These are phyloP conservation scores for Acholoe squamosa DNA, from an alignment of 2,888 invertebrate genomes.

Conservation along the genomic window DNA sequence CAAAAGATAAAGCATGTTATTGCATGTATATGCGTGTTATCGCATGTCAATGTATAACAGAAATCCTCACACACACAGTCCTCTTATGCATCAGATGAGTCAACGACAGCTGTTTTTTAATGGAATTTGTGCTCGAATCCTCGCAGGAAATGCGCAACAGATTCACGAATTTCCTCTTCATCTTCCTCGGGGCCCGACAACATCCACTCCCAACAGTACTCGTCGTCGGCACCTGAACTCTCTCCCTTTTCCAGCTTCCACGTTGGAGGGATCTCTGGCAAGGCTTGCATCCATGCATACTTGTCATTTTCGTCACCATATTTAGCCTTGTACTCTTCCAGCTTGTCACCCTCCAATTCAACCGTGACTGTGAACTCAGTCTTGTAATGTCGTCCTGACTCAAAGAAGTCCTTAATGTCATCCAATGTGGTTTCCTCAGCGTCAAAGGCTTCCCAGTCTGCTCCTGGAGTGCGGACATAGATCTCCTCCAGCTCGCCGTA, in stretches of 20 bases:
- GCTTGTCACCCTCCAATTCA: conserved; percentile 55
- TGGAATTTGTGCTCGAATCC: conserved; percentile 61
- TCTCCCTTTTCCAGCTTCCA: conserved; percentile 64
- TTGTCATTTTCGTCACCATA: conserved; percentile 48
- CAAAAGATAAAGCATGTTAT: no score
- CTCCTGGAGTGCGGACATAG: conserved; percentile 40
- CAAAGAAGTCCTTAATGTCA: conserved; percentile 41
- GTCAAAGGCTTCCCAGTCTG: conserved; percentile 61
- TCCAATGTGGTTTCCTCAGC: conserved; percentile 26
- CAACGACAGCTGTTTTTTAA: conserved; percentile 17
- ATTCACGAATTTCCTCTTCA: conserved; percentile 60
- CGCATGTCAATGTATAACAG: background rate
- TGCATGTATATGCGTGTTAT: no score
- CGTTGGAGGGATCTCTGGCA: conserved; percentile 57
- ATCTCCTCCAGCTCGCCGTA: conserved; percentile 54
- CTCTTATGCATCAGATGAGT: background rate
- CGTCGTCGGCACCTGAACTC: conserved; percentile 60
- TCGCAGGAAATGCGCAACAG: conserved; percentile 59
- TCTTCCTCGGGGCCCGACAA: conserved; percentile 58
- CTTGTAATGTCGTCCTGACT: conserved; percentile 28
- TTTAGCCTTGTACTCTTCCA: conserved; percentile 52
- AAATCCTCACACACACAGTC: conserved; percentile 1
- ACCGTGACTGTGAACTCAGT: conserved; percentile 45
- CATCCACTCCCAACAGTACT: conserved; percentile 61
- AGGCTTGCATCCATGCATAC: conserved; percentile 60